Percentiles rank a stretch among this genome's conserved stretches.
These are phyloP conservation scores for Abscondita cerata DNA, from an alignment of 2,888 invertebrate genomes.

Conservation along the genomic window DNA sequence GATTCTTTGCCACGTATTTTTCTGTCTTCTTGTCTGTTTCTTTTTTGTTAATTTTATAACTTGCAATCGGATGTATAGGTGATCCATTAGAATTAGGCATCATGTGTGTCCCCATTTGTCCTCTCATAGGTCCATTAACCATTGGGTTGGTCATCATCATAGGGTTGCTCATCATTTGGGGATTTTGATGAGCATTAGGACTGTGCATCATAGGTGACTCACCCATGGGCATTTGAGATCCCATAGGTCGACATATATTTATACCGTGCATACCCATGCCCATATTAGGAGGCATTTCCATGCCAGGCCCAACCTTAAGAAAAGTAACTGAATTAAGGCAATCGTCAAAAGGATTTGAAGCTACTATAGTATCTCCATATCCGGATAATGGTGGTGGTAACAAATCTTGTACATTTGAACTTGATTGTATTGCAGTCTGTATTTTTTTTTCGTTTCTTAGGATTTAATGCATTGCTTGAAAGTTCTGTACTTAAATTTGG, in stretches of 20 bases:
- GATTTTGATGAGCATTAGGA: constrained; percentile 54
- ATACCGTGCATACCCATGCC: constrained; percentile 67
- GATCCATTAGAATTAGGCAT: constrained; percentile 68
- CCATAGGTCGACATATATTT: constrained; percentile 70
- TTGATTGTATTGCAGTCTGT: constrained; percentile 71
- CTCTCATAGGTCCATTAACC: constrained; percentile 55
- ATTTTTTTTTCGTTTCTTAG: constrained; percentile 83
- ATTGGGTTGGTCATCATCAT: constrained; percentile 61
- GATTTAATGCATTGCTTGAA: constrained; percentile 80
- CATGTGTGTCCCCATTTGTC: constrained; percentile 59
- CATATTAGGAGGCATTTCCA: constrained; percentile 56
- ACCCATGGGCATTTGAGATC: constrained; percentile 49
- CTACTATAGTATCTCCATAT: constrained; percentile 92
- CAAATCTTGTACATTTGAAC: constrained; percentile 78
- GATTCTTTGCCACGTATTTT: too few species aligned
- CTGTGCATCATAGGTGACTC: constrained; percentile 59
- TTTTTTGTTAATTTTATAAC: too few species aligned
- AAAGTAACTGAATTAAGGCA: constrained; percentile 66
- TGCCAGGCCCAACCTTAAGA: constrained; percentile 52
- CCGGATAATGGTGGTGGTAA: constrained; percentile 88
- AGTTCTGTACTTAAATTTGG: constrained; percentile 55
- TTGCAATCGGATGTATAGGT: constrained; percentile 65
- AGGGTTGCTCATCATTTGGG: constrained; percentile 53
- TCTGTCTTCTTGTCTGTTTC: too few species aligned
- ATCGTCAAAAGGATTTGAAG: constrained; percentile 95